Conservation (phyloP, 1,140 invertebrate species). For the Drosophila pseudoananassae region DNA sequence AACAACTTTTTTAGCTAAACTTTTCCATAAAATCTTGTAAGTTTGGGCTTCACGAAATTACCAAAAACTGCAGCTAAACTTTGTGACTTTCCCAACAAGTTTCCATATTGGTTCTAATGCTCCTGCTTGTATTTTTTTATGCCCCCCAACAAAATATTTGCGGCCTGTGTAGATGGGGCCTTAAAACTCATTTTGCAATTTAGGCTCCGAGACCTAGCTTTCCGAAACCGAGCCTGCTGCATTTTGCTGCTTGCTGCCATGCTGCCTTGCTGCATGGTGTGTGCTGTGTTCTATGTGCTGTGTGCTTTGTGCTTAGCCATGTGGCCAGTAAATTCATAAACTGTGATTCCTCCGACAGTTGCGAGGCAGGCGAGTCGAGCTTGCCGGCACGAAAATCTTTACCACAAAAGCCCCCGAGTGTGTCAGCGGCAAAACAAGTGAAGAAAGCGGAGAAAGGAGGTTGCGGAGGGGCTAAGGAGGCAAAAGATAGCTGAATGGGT, state of each 20-base stretch:
- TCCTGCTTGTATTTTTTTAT: slow-evolving; percentile 16
- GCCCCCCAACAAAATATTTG: slow-evolving; percentile 9
- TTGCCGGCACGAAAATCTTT: slow-evolving; percentile 47
- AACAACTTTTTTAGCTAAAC: background rate
- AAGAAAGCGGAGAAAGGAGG: slow-evolving; percentile 18
- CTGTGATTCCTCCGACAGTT: slow-evolving; percentile 62
- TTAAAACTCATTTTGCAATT: slow-evolving; percentile 56
- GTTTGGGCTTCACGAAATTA: background rate
- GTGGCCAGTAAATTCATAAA: slow-evolving; percentile 76
- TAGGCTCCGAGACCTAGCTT: slow-evolving; percentile 16
- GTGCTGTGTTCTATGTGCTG: slow-evolving; percentile 26
- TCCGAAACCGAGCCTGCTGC: slow-evolving; percentile 19
- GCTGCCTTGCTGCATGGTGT: slow-evolving; percentile 8
- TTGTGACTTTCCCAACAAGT: slow-evolving; percentile 3
- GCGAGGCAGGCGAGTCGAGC: slow-evolving; percentile 18
- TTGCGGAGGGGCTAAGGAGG: slow-evolving; percentile 1
- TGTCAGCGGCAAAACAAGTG: slow-evolving; percentile 28
- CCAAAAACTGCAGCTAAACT: background rate
- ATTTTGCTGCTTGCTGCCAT: slow-evolving; percentile 14
- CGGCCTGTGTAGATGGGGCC: slow-evolving; percentile 1
- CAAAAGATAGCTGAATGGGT: slow-evolving; percentile 2
- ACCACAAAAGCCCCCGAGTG: slow-evolving; percentile 55
- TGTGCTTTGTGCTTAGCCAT: slow-evolving; percentile 56
- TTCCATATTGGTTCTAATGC: slow-evolving; percentile 13
- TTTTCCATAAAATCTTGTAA: background rate